A percentile compares a stretch with the other conserved stretches of the same genome.
Conservation (phyloP, 2,113 vertebrate species). For the Ophiodon elongatus region DNA sequence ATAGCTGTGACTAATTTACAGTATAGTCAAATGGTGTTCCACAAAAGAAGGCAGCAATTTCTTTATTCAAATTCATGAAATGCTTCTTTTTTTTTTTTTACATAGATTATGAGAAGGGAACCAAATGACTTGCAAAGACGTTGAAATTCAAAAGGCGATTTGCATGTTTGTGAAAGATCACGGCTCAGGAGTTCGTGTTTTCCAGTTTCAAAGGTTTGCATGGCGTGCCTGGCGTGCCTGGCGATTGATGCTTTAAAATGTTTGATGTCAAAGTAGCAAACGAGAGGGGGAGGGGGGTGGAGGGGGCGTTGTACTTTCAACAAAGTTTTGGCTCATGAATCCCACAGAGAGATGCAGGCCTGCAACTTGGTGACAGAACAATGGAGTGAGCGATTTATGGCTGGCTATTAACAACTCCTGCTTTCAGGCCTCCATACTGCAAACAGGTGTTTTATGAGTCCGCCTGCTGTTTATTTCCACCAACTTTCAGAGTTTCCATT, state of each 20-base stretch:
- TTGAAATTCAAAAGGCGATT: slow-evolving; percentile 47
- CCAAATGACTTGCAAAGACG: slow-evolving; percentile 42
- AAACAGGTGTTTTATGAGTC: slow-evolving; percentile 84
- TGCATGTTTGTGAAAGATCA: slow-evolving; percentile 45
- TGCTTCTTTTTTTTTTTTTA: slow-evolving; percentile 17
- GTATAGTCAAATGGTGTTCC: slow-evolving; percentile 38
- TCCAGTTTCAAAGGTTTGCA: slow-evolving; percentile 38
- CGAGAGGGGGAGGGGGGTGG: neutral
- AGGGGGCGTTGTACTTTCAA: slow-evolving; percentile 30
- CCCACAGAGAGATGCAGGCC: slow-evolving; percentile 70
- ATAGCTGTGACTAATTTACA: slow-evolving; percentile 59
- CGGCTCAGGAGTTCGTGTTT: slow-evolving; percentile 45
- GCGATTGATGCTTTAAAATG: slow-evolving; percentile 51
- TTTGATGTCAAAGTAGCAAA: slow-evolving; percentile 53
- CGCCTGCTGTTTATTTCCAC: slow-evolving; percentile 64
- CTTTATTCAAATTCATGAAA: slow-evolving; percentile 47
- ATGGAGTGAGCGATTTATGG: slow-evolving; percentile 83
- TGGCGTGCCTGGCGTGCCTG: slow-evolving; percentile 7
- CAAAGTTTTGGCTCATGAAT: slow-evolving; percentile 69
- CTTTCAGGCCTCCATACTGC: slow-evolving; percentile 73
- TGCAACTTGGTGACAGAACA: slow-evolving; percentile 82
- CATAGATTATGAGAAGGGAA: slow-evolving; percentile 45
- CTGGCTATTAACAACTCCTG: slow-evolving; percentile 77
- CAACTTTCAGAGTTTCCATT: slow-evolving; percentile 52
- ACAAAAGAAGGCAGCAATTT: slow-evolving; percentile 45